These are phyloP conservation scores for Pelmatolapia mariae DNA, from an alignment of 2,113 vertebrate genomes.

Conservation along the genomic window DNA sequence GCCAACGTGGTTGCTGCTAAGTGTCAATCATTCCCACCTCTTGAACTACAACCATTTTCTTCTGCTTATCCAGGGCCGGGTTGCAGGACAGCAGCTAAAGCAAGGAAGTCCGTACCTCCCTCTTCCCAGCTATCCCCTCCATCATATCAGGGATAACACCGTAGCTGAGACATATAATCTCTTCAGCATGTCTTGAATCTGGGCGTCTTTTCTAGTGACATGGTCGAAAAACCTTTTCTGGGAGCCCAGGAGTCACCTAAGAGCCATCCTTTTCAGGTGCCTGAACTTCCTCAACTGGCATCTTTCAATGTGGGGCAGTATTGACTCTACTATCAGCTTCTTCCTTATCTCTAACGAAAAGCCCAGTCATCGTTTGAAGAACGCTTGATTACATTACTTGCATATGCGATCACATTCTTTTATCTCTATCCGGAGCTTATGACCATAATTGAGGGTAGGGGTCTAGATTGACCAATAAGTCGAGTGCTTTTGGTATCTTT, in stretches of 20 bases:
- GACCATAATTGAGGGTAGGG: neutral
- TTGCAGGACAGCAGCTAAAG: accelerated
- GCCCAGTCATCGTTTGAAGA: accelerated
- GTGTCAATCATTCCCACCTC: neutral
- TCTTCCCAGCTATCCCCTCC: neutral
- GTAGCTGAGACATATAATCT: no score
- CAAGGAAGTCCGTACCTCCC: accelerated
- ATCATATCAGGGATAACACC: neutral
- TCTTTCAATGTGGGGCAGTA: accelerated
- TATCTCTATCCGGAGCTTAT: neutral
- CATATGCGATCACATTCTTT: neutral
- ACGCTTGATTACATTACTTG: neutral
- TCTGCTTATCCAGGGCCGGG: accelerated
- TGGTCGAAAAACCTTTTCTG: accelerated
- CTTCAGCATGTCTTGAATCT: neutral
- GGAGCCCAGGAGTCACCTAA: neutral
- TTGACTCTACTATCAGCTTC: neutral
- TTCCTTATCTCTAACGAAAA: neutral
- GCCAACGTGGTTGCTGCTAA: neutral
- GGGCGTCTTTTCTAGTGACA: accelerated
- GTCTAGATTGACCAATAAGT: neutral
- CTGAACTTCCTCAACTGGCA: neutral
- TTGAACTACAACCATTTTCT: neutral
- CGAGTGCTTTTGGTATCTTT: neutral
- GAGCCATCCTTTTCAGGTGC: neutral